Evolutionary conservation across 2,797 vertebrate genomes (phyloP).

Genomic region (Synanceia verrucosa): DNA sequence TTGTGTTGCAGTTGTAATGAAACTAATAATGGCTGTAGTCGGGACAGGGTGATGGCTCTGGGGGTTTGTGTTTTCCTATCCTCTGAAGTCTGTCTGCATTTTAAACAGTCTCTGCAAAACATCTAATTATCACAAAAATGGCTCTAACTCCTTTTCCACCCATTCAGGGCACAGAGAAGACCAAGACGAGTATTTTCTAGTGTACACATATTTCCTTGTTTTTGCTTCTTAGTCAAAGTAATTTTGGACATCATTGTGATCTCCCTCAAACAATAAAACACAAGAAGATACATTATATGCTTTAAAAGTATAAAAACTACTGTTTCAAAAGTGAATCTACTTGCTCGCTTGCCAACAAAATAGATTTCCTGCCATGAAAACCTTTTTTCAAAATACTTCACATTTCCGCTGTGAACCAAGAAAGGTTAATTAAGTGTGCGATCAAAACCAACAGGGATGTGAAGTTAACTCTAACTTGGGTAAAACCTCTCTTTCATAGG

Average conservation of each 20-base stretch:
- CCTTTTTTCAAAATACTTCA: not conserved
- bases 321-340: not conserved
- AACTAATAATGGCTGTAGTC: slow-evolving; percentile 48
- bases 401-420: not conserved
- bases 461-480: slow-evolving; percentile 3
- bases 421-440: slow-evolving; percentile 35
- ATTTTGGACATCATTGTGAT: not conserved
- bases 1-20: slow-evolving; percentile 54
- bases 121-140: slow-evolving; percentile 71
- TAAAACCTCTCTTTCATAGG: slow-evolving; percentile 12
- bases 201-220: slow-evolving; percentile 18
- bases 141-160: slow-evolving; percentile 31
- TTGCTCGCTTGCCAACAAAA: not conserved
- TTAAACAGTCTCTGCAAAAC: slow-evolving; percentile 48
- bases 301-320: slow-evolving; percentile 7
- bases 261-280: slow-evolving; percentile 17
- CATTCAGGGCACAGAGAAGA: slow-evolving; percentile 20
- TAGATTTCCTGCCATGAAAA: not conserved
- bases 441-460: slow-evolving; percentile 16
- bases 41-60: slow-evolving; percentile 36
- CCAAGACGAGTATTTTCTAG: slow-evolving; percentile 17
- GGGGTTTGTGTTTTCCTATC: slow-evolving; percentile 46
- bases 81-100: slow-evolving; percentile 59
- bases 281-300: slow-evolving; percentile 1
- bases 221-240: not conserved